phyloP scores from a whole-genome alignment of 2,113 vertebrate genomes.

The Mellivora capensis region DNA sequence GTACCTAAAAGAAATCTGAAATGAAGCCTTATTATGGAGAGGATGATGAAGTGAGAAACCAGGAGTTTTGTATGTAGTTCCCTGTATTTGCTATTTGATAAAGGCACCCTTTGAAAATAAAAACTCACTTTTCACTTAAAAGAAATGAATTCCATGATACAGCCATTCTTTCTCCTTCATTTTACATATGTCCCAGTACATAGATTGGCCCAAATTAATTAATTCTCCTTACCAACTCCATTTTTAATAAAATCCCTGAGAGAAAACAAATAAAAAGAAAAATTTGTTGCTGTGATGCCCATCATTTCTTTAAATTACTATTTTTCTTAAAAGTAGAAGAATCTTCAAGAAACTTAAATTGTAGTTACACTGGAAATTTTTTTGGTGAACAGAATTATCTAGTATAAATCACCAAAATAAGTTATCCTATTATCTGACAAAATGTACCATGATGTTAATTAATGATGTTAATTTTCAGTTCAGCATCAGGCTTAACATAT shows the following conservation, averaged over 20 bases:
- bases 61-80: background rate
- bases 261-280: background rate
- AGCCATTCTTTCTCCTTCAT: background rate
- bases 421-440: background rate
- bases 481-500: background rate
- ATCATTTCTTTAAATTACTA: background rate
- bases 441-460: too few relatives aligned
- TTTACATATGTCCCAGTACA: background rate
- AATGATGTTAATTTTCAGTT: background rate
- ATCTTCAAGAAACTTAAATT: background rate
- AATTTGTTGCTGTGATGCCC: background rate
- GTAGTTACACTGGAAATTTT: background rate
- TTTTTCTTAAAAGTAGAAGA: background rate
- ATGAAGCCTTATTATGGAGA: background rate
- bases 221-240: background rate
- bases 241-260: background rate
- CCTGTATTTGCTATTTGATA: background rate
- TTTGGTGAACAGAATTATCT: background rate
- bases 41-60: conserved; percentile 41
- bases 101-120: background rate
- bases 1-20: conserved; percentile 36
- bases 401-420: background rate
- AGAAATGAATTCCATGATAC: background rate
- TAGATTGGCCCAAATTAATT: background rate
- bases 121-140: background rate